phyloP scores from a whole-genome alignment of 2,113 vertebrate genomes.

The Boulengeromyrus knoepffleri region DNA sequence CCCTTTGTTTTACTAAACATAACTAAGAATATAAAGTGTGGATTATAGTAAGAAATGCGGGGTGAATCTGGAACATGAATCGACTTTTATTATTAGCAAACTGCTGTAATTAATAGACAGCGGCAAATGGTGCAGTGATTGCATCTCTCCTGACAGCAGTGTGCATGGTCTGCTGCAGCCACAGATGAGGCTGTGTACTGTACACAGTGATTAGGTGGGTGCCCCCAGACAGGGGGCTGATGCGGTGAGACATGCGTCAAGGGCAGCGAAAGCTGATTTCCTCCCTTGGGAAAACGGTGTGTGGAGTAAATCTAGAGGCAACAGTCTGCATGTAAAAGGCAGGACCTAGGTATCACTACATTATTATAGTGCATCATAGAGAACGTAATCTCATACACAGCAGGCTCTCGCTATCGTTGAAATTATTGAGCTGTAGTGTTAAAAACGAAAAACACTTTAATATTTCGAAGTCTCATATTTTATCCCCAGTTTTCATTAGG shows the following conservation, averaged over 20 bases:
- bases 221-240: neutral
- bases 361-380: neutral
- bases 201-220: neutral
- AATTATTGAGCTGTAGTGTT: neutral
- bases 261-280: neutral
- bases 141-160: neutral
- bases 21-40: neutral
- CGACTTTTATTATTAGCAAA: neutral
- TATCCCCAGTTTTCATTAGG: neutral
- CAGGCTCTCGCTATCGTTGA: neutral
- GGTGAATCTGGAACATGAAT: neutral
- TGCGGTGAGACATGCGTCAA: slow-evolving; percentile 1
- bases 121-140: neutral
- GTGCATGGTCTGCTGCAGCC: neutral
- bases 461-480: neutral
- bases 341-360: neutral
- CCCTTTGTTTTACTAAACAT: neutral
- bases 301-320: neutral
- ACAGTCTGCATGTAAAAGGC: neutral
- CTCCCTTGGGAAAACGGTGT: neutral
- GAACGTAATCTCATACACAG: neutral
- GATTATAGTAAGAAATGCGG: neutral
- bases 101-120: neutral
- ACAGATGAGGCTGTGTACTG: slow-evolving; percentile 1
- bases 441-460: neutral